phyloP scores from a whole-genome alignment of 2,113 vertebrate genomes.

The Carassius carassius region DNA sequence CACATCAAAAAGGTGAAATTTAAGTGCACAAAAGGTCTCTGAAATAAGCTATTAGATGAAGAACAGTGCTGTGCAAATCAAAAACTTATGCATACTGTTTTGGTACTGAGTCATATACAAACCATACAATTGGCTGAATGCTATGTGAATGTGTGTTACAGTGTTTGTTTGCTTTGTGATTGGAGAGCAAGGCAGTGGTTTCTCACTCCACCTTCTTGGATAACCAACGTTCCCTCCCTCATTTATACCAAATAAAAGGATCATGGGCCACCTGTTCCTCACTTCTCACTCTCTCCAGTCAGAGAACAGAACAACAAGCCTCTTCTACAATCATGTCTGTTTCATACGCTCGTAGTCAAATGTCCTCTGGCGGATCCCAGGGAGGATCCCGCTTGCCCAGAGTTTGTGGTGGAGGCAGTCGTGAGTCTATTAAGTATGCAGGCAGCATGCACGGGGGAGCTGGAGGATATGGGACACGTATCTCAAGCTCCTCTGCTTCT shows the following conservation, averaged over 20 bases:
- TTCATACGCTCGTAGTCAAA: background rate
- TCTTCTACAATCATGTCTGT: slow-evolving; percentile 30
- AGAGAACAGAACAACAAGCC: slow-evolving; percentile 23
- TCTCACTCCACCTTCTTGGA: slow-evolving; percentile 13
- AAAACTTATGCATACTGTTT: background rate
- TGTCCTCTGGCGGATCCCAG: slow-evolving; percentile 4
- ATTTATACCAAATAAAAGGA: slow-evolving; percentile 46
- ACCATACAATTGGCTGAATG: background rate
- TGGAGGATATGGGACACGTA: background rate
- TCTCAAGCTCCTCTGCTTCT: slow-evolving; percentile 54
- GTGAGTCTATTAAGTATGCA: slow-evolving; percentile 12
- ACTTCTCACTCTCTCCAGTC: slow-evolving; percentile 38
- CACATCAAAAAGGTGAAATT: background rate
- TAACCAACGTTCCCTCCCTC: slow-evolving; percentile 34
- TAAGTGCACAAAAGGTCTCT: background rate
- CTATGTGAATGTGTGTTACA: slow-evolving; percentile 19
- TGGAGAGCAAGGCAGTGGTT: slow-evolving; percentile 28
- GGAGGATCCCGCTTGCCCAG: slow-evolving; percentile 16
- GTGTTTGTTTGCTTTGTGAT: slow-evolving; percentile 10
- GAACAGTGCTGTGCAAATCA: background rate
- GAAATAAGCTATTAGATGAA: background rate
- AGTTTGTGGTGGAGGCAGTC: background rate
- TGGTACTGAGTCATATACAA: background rate
- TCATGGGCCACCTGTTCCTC: background rate
- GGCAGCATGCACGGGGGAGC: slow-evolving; percentile 54